Evolutionary conservation across 2,888 invertebrate species (phyloP), one percentile per base, ranked within the genome.

Genomic region (Megastigmus dorsalis): DNA sequence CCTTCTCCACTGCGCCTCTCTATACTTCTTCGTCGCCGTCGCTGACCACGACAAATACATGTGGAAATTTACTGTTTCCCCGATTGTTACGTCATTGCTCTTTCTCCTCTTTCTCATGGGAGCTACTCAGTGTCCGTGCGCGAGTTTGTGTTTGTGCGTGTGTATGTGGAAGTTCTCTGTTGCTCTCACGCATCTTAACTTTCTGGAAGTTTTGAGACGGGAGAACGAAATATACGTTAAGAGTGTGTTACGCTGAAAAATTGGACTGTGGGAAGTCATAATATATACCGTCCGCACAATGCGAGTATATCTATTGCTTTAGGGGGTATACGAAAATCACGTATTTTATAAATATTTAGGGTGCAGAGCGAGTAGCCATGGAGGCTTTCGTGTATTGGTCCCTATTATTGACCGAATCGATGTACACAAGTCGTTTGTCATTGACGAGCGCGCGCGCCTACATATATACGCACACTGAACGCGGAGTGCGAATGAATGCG

Each of bases 11-110:
- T n/a, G n/a, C 69, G 74, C 74, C 74, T 52, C 65, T 60, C 38
- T 71, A 30, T 59, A n/a, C 70, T 20, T 55, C 66, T 66, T 38
- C 74, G 48, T 30, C 65, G 63, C 48, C 70, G 68, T 59, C 74
- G 57, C 75, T 50, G 71, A 57, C 73, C 62, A 78, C 84, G 84
- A 85, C 83, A 85, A 85, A 85, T 85, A 78, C 82, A 82, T 75
- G 76, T 74, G 81, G 80, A 82, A 85, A 84, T 86, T 84, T 83
- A 84, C 84, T 83, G 80, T 82, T 79, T 77, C 71, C 74, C 72
- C 66, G 77, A 76, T 72, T 74, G 80, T 84, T 84, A 80, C 82
- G 80, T 84, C 83, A 85, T 80, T 79, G 78, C 65, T 52, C 66
- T 6, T 13, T 52, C 38, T 20, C 30, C 18, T 45, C 26, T 20